Conservation (phyloP, 2,888 invertebrate species). For the Lissonota sp. region DNA sequence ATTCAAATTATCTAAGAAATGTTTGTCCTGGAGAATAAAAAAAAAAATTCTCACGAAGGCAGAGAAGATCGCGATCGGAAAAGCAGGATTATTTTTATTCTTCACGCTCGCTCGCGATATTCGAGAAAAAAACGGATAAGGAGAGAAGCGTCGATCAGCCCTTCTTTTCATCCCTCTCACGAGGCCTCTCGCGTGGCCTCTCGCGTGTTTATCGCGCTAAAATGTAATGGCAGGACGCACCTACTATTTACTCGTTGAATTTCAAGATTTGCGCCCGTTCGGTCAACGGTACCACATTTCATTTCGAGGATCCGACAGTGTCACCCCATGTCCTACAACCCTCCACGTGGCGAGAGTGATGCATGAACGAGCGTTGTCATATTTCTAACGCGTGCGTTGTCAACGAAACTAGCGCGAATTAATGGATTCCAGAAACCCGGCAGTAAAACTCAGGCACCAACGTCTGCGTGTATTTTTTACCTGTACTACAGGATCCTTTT, state of each 20-base stretch:
- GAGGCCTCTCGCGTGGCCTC: conserved; percentile 1
- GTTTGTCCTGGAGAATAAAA: conserved; percentile 20
- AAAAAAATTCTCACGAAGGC: conserved; percentile 19
- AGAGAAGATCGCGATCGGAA: conserved; percentile 47
- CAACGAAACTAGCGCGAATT: conserved; percentile 55
- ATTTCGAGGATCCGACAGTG: conserved; percentile 53
- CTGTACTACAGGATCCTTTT: background rate
- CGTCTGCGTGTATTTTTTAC: conserved; percentile 4
- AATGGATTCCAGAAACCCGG: conserved; percentile 53
- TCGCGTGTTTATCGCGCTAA: no score
- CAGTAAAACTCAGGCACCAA: conserved; percentile 11
- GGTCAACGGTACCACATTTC: conserved; percentile 33
- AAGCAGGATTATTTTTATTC: conserved; percentile 45
- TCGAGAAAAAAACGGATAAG: conserved; percentile 39
- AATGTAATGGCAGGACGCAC: background rate
- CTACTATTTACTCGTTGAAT: background rate
- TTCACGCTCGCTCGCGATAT: conserved; percentile 20
- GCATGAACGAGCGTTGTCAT: conserved; percentile 35
- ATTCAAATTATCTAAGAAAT: conserved; percentile 5
- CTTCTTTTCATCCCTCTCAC: conserved; percentile 49
- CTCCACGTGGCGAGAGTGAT: conserved; percentile 23
- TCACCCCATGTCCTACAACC: conserved; percentile 2
- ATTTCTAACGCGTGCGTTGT: conserved; percentile 9
- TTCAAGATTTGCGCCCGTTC: background rate
- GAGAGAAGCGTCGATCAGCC: conserved; percentile 31